Evolutionary conservation across 2,888 invertebrate species (phyloP).

Genomic region (Prionchulus punctatus): DNA sequence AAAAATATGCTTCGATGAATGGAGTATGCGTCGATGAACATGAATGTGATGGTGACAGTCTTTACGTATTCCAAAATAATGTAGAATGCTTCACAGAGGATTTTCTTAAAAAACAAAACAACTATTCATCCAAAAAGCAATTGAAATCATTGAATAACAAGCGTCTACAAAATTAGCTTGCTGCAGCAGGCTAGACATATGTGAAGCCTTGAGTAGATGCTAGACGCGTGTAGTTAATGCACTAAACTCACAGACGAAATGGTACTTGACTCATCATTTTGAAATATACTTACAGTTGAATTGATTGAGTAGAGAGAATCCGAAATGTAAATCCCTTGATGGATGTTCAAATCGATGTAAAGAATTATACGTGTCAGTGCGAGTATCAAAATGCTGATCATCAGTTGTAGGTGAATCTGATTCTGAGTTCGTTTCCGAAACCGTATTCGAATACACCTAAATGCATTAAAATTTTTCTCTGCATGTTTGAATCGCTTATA

Average conservation of each 20-base stretch:
- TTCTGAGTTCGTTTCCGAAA: too few species aligned
- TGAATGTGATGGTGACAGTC: conserved; percentile 86
- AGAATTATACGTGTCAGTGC: conserved; percentile 35
- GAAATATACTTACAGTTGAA: conserved; percentile 37
- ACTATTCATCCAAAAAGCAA: too few species aligned
- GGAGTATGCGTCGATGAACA: conserved; percentile 86
- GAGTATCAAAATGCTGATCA: conserved; percentile 38
- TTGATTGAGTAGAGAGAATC: conserved; percentile 33
- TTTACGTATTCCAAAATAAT: conserved; percentile 68
- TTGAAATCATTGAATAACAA: too few species aligned
- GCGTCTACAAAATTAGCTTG: too few species aligned
- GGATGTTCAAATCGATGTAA: conserved; percentile 36
- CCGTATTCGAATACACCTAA: conserved; percentile 37
- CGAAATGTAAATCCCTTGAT: conserved; percentile 25
- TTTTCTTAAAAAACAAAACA: conserved; percentile 50
- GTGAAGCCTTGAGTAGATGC: too few species aligned
- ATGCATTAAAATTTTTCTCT: too few species aligned
- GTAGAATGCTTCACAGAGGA: conserved; percentile 60
- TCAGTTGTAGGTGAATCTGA: conserved; percentile 38
- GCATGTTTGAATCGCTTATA: neutral
- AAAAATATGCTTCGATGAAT: conserved; percentile 52
- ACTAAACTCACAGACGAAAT: too few species aligned
- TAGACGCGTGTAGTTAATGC: too few species aligned
- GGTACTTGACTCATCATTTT: too few species aligned
- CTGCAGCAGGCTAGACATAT: too few species aligned